These are phyloP conservation scores for Furnarius figulus DNA, from an alignment of 2,113 vertebrate genomes.

Conservation along the genomic window DNA sequence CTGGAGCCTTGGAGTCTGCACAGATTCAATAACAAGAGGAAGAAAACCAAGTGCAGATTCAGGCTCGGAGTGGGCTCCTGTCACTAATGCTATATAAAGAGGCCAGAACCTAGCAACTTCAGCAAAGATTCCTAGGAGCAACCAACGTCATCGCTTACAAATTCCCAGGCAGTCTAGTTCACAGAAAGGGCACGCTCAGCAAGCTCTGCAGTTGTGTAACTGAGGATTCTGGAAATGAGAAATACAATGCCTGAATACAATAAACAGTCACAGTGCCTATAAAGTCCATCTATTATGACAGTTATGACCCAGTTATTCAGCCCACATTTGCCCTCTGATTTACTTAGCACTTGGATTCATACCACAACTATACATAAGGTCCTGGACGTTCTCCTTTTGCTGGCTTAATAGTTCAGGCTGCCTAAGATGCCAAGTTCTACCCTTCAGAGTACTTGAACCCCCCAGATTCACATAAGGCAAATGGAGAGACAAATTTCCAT, in stretches of 20 bases:
- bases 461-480: neutral
- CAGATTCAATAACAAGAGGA: neutral
- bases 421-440: neutral
- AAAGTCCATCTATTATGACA: neutral
- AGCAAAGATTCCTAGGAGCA: conserved; percentile 12
- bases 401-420: neutral
- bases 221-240: neutral
- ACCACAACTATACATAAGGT: neutral
- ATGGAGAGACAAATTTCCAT: neutral
- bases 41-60: neutral
- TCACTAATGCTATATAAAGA: neutral
- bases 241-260: neutral
- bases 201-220: neutral
- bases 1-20: neutral
- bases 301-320: neutral
- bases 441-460: neutral
- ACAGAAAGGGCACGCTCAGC: neutral
- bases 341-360: neutral
- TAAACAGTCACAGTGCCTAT: neutral
- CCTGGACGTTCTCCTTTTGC: neutral
- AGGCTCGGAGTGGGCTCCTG: neutral
- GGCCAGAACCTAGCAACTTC: neutral
- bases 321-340: neutral
- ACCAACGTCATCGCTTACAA: neutral
- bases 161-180: conserved; percentile 7